These are phyloP conservation scores for Lindbergichthys nudifrons DNA, from an alignment of 2,797 vertebrate genomes.

Conservation along the genomic window DNA sequence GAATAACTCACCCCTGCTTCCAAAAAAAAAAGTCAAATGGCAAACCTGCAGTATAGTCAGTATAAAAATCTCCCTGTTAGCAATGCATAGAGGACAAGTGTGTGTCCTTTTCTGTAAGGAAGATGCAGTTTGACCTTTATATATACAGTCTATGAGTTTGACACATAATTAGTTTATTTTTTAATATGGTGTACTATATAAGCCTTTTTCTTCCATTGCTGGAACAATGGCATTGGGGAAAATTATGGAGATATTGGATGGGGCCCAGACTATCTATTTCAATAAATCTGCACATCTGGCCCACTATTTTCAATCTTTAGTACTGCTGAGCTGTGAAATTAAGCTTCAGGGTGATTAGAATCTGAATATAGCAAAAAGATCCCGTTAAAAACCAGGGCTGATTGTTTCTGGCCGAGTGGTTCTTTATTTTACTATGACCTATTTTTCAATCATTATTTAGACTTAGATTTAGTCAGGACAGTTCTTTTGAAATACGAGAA, in stretches of 20 bases:
- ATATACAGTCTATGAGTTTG: background rate
- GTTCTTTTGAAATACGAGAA: no score
- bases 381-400: constrained; percentile 10
- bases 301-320: constrained; percentile 68
- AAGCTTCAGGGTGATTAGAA: constrained; percentile 64
- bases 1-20: constrained; percentile 44
- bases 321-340: constrained; percentile 80
- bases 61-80: constrained; percentile 28
- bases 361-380: constrained; percentile 49
- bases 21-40: constrained; percentile 21
- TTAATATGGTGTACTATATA: background rate
- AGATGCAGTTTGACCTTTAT: background rate
- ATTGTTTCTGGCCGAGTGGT: background rate
- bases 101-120: constrained; percentile 8
- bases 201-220: constrained; percentile 5
- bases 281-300: constrained; percentile 69
- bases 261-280: constrained; percentile 39
- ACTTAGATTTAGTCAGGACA: no score
- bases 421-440: background rate
- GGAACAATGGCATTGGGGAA: constrained; percentile 1
- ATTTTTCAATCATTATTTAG: no score
- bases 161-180: background rate
- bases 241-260: constrained; percentile 37
- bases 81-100: background rate
- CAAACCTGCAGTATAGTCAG: constrained; percentile 41